These are phyloP conservation scores for Danio tinwini DNA, from an alignment of 2,797 vertebrate genomes.

Conservation along the genomic window DNA sequence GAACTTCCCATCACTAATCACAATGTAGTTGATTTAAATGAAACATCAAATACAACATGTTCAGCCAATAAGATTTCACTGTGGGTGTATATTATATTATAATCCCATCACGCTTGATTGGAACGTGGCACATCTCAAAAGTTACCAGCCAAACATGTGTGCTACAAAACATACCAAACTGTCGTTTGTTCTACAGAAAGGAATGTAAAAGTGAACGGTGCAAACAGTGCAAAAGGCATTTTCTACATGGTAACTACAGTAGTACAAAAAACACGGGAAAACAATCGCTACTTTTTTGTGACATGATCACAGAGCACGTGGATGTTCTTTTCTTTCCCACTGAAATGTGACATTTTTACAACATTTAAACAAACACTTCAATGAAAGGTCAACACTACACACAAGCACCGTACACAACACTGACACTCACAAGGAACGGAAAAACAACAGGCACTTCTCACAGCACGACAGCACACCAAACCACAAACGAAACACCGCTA, in stretches of 20 bases:
- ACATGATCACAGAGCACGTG: conserved; percentile 63
- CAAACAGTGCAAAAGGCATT: conserved; percentile 79
- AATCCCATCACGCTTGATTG: not conserved
- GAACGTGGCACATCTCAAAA: not conserved
- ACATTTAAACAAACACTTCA: conserved; percentile 70
- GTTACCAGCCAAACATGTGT: conserved; percentile 17
- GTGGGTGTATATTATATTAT: not conserved
- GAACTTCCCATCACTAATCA: too few species aligned
- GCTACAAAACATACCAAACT: conserved; percentile 46
- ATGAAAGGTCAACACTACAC: conserved; percentile 69
- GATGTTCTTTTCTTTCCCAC: conserved; percentile 29
- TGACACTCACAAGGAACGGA: conserved; percentile 68
- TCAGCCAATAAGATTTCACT: not conserved
- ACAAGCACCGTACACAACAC: conserved; percentile 81
- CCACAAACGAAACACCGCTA: conserved; percentile 81
- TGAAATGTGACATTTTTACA: conserved; percentile 66
- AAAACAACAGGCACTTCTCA: conserved; percentile 60
- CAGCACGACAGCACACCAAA: conserved; percentile 76
- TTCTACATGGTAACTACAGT: conserved; percentile 69
- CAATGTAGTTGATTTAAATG: not conserved
- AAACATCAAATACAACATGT: not conserved
- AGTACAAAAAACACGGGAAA: conserved; percentile 68
- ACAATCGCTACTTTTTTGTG: conserved; percentile 55
- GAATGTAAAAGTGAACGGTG: conserved; percentile 74
- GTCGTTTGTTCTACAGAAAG: conserved; percentile 67